Evolutionary conservation across 23 tunicate species (phyloP).

Genomic region (Botrylloides violaceus): DNA sequence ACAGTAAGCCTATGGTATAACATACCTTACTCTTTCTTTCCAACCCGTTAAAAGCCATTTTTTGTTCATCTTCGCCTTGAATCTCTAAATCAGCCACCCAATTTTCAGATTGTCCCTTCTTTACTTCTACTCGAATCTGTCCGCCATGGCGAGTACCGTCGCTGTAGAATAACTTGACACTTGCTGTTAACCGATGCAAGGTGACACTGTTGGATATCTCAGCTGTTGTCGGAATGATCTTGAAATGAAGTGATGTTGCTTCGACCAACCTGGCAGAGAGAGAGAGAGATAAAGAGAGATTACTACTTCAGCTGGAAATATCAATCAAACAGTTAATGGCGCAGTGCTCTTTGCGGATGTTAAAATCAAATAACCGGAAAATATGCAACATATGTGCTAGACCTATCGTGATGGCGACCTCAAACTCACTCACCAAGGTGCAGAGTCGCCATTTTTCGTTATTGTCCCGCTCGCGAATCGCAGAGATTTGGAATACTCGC

Average conservation of each 20-base stretch:
- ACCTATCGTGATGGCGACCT: not conserved
- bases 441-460: not conserved
- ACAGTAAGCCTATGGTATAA: too few relatives aligned
- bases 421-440: slow-evolving; percentile 33
- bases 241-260: slow-evolving; percentile 37
- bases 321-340: too few relatives aligned
- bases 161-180: slow-evolving; percentile 19
- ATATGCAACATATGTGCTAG: not conserved
- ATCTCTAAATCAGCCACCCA: slow-evolving; percentile 3
- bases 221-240: slow-evolving; percentile 17
- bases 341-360: too few relatives aligned
- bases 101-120: not conserved
- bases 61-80: not conserved
- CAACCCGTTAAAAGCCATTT: slow-evolving; percentile 11
- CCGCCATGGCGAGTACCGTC: slow-evolving; percentile 44
- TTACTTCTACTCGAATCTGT: not conserved
- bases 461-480: slow-evolving; percentile 53
- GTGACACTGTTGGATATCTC: slow-evolving; percentile 1
- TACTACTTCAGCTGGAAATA: too few relatives aligned
- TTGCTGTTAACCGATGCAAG: slow-evolving; percentile 16
- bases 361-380: too few relatives aligned
- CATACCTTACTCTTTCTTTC: slow-evolving; percentile 28
- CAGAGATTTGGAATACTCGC: slow-evolving; percentile 25
- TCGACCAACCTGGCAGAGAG: slow-evolving; percentile 13
- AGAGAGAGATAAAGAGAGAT: too few relatives aligned